Conservation (phyloP, 2,888 invertebrate genomes). For the Synergus umbraculus region DNA sequence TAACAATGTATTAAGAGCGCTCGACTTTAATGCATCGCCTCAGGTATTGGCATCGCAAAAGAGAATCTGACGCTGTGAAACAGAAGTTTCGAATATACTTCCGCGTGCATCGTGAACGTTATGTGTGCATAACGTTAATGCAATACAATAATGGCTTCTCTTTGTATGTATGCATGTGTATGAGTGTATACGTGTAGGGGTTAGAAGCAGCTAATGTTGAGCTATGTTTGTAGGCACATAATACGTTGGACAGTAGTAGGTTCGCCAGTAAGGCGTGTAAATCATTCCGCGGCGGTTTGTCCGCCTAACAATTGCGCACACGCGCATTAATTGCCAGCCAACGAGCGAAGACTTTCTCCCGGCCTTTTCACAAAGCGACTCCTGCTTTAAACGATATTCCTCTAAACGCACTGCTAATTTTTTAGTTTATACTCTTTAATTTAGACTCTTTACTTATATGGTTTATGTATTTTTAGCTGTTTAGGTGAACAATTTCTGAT, state of each 20-base stretch:
- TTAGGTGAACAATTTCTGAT: no score
- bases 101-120: constrained; percentile 55
- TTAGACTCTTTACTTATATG: background rate
- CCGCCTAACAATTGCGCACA: constrained; percentile 59
- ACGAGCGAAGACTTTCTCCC: constrained; percentile 60
- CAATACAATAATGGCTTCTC: constrained; percentile 15
- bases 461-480: no score
- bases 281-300: constrained; percentile 59
- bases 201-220: constrained; percentile 35
- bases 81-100: constrained; percentile 59
- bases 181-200: constrained; percentile 41
- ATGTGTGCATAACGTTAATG: constrained; percentile 12
- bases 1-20: constrained; percentile 58
- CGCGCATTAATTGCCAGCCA: constrained; percentile 59
- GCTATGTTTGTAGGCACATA: constrained; percentile 11
- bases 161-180: constrained; percentile 8
- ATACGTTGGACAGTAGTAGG: constrained; percentile 44
- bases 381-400: background rate
- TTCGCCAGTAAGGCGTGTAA: constrained; percentile 54
- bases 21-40: constrained; percentile 53
- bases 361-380: constrained; percentile 28
- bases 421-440: background rate
- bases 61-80: constrained; percentile 55
- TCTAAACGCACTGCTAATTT: constrained; percentile 6
- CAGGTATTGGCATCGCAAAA: constrained; percentile 58